These are phyloP conservation scores for Drosophila vallismaia DNA, from an alignment of 2,888 invertebrate species.

Conservation along the genomic window DNA sequence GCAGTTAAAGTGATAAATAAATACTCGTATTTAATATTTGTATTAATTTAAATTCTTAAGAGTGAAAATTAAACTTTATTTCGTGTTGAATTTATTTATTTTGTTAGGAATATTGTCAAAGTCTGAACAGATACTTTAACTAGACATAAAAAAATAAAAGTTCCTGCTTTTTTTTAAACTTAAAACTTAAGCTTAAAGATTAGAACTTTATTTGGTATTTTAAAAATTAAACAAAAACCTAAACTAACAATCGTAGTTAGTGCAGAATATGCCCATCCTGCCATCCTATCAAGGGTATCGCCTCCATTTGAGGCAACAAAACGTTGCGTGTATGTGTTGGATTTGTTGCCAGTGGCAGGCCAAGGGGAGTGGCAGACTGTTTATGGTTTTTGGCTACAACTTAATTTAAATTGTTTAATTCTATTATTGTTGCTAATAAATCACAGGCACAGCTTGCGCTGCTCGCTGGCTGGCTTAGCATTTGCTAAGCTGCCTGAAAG, in stretches of 20 bases:
- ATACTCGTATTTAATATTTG: too few species aligned
- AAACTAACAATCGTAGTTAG: not conserved
- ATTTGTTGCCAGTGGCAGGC: not conserved
- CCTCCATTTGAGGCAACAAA: conserved; percentile 17
- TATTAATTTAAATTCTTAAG: too few species aligned
- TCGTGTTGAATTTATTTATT: too few species aligned
- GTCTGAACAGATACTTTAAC: too few species aligned
- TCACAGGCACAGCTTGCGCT: conserved; percentile 78
- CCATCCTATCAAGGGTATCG: conserved; percentile 1
- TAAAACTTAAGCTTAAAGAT: too few species aligned
- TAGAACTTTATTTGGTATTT: too few species aligned
- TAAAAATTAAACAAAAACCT: too few species aligned
- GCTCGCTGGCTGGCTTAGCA: conserved; percentile 74
- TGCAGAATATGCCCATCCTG: not conserved
- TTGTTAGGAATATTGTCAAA: too few species aligned
- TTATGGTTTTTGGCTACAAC: conserved; percentile 81
- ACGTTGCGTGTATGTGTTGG: conserved; percentile 24
- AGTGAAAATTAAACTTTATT: too few species aligned
- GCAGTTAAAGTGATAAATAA: too few species aligned
- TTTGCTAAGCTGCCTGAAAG: conserved; percentile 67
- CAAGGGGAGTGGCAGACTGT: conserved; percentile 67
- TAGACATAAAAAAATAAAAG: too few species aligned
- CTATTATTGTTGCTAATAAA: conserved; percentile 82
- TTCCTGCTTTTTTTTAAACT: too few species aligned
- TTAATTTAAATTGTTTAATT: conserved; percentile 83